phyloP scores from a whole-genome alignment of 2,113 vertebrate species.

The Sinocyclocheilus rhinocerous region DNA sequence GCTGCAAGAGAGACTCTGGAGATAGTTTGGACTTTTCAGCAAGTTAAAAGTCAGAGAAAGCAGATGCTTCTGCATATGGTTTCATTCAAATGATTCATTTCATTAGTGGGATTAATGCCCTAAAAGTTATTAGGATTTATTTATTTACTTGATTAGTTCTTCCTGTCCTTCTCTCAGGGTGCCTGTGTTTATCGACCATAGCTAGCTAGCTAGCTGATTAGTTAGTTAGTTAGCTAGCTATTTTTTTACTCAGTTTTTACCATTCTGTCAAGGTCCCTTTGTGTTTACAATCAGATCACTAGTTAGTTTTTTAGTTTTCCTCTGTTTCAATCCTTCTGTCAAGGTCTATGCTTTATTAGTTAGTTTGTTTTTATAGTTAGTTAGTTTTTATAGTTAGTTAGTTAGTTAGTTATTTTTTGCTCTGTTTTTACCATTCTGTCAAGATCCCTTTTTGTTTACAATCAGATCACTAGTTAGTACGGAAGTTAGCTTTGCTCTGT shows the following conservation, averaged over 20 bases:
- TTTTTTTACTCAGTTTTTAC: neutral
- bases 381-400: too few species aligned
- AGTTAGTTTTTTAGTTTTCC: neutral
- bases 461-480: too few species aligned
- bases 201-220: neutral
- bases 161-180: neutral
- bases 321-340: neutral
- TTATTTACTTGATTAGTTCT: slow-evolving; percentile 3
- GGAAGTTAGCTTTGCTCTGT: too few species aligned
- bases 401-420: neutral
- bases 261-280: neutral
- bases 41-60: slow-evolving; percentile 64
- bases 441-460: too few species aligned
- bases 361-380: neutral
- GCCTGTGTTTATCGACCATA: neutral
- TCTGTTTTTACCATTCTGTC: too few species aligned
- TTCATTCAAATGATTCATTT: slow-evolving; percentile 68
- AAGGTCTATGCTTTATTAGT: neutral
- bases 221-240: neutral
- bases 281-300: neutral
- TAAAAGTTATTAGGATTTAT: slow-evolving; percentile 47
- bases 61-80: slow-evolving; percentile 78
- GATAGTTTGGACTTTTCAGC: slow-evolving; percentile 53
- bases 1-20: slow-evolving; percentile 56
- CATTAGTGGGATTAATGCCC: slow-evolving; percentile 55